Evolutionary conservation across 2,888 invertebrate genomes (phyloP).

Genomic region (Pomacea canaliculata): DNA sequence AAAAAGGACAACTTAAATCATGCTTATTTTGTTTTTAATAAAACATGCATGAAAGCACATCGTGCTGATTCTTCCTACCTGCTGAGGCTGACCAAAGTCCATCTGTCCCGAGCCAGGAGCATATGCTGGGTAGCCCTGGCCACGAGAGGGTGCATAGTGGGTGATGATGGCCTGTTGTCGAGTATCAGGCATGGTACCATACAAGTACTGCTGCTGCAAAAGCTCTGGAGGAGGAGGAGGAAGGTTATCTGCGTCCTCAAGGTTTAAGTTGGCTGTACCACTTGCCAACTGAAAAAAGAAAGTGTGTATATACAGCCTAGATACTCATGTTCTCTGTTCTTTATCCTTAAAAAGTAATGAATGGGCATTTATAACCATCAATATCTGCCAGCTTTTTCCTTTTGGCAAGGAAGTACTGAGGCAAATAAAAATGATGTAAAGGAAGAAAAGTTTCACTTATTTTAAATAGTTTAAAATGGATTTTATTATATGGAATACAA

Average conservation of each 20-base stretch:
- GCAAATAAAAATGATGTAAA: no score
- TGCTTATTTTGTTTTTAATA: no score
- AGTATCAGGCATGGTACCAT: slow-evolving; percentile 58
- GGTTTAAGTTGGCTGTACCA: slow-evolving; percentile 44
- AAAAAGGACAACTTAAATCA: no score
- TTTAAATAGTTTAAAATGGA: no score
- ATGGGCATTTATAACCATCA: no score
- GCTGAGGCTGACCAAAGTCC: slow-evolving; percentile 46
- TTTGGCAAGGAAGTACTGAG: no score
- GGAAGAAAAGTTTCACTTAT: no score
- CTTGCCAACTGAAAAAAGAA: slow-evolving; percentile 45
- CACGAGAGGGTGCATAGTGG: slow-evolving; percentile 44
- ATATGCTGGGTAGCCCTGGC: slow-evolving; percentile 44
- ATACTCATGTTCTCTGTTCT: no score
- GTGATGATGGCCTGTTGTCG: slow-evolving; percentile 52
- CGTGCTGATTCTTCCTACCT: slow-evolving; percentile 27
- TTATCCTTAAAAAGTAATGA: no score
- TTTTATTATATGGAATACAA: no score
- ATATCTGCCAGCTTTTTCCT: no score
- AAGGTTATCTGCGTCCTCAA: slow-evolving; percentile 42
- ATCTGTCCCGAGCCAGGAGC: slow-evolving; percentile 56
- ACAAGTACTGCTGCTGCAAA: slow-evolving; percentile 61
- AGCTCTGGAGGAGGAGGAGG: slow-evolving; percentile 62
- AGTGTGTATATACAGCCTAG: background rate
- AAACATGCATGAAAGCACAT: no score